These are phyloP conservation scores for Psix sp. DNA, from an alignment of 1,140 invertebrate species.

Conservation along the genomic window DNA sequence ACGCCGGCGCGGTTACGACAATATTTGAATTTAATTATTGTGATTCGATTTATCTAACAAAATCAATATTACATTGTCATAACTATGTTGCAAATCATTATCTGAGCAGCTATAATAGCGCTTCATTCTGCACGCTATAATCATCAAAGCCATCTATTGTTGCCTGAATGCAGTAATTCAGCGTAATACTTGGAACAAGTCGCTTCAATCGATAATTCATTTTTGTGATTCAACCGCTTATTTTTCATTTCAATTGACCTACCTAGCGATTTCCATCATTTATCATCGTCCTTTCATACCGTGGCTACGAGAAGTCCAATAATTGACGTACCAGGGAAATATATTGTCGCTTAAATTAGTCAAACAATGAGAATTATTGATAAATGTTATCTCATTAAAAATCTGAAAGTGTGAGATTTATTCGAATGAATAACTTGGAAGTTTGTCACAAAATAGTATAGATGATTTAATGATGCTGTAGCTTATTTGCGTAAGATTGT, in stretches of 20 bases:
- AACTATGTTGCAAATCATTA: constrained; percentile 36
- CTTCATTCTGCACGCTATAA: constrained; percentile 39
- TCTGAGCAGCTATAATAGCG: constrained; percentile 26
- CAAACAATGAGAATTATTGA: too few species aligned
- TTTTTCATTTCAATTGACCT: constrained; percentile 39
- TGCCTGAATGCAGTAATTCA: constrained; percentile 45
- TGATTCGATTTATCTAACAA: constrained; percentile 6
- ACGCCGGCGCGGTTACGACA: too few species aligned
- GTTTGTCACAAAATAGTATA: too few species aligned
- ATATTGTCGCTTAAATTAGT: not conserved
- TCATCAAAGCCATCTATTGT: constrained; percentile 51
- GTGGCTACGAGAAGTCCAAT: not conserved
- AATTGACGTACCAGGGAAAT: not conserved
- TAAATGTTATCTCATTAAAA: too few species aligned
- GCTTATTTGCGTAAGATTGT: too few species aligned
- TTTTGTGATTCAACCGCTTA: constrained; percentile 45
- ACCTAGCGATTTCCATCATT: constrained; percentile 32
- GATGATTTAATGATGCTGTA: too few species aligned
- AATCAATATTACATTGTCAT: constrained; percentile 17
- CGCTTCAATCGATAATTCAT: constrained; percentile 47
- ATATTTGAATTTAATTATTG: constrained; percentile 18
- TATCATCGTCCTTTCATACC: constrained; percentile 22
- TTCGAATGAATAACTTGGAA: too few species aligned
- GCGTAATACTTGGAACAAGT: constrained; percentile 37
- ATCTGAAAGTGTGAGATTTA: too few species aligned